phyloP scores from a whole-genome alignment of 92 coral and sea anemone species.

The Pocillopora meandrina region DNA sequence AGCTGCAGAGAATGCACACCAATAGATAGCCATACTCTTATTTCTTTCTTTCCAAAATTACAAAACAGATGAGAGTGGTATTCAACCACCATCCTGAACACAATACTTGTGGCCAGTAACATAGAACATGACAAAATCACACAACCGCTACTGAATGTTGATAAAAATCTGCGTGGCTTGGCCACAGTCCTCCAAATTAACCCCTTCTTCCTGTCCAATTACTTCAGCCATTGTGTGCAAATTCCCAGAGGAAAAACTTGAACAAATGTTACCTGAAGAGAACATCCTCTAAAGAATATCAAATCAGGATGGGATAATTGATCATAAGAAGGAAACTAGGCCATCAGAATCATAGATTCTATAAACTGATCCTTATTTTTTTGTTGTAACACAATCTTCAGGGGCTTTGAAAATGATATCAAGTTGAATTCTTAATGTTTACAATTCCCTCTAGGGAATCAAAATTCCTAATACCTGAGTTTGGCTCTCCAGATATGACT shows the following conservation, averaged over 20 bases:
- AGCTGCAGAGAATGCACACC: too few species aligned
- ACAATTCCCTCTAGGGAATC: neutral
- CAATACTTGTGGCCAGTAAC: slow-evolving; percentile 15
- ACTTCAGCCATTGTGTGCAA: slow-evolving; percentile 7
- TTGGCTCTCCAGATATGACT: neutral
- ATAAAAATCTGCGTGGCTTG: slow-evolving; percentile 32
- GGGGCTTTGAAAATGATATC: neutral
- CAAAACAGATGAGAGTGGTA: neutral
- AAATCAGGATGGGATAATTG: neutral
- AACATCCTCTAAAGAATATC: neutral
- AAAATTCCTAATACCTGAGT: neutral
- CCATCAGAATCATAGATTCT: neutral
- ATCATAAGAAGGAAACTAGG: neutral
- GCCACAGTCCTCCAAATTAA: neutral
- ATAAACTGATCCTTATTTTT: neutral
- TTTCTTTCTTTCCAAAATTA: neutral
- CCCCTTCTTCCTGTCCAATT: neutral
- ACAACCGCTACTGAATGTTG: neutral
- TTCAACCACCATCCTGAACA: neutral
- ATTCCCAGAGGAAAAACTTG: slow-evolving; percentile 1
- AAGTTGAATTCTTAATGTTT: neutral
- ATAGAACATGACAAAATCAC: neutral
- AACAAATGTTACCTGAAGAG: neutral
- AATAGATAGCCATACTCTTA: too few species aligned
- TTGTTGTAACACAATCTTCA: neutral